Evolutionary conservation across 2,888 invertebrate genomes (phyloP).

Genomic region (Opisthograptis luteolata): DNA sequence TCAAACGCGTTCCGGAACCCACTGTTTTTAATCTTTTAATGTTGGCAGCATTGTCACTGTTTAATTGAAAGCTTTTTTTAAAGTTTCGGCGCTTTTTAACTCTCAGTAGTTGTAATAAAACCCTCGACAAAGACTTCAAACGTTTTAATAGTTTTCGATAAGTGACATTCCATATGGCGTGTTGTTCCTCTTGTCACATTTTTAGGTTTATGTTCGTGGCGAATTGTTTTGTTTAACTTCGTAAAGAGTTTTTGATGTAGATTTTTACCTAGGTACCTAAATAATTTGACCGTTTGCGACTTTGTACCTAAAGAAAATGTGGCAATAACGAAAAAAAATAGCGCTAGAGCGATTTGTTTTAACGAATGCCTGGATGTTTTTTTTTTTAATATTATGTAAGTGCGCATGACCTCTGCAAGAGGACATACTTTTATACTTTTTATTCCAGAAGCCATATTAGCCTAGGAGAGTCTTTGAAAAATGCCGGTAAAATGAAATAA

Average conservation of each 20-base stretch:
- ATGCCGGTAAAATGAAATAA: not conserved
- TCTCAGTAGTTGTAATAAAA: conserved; percentile 76
- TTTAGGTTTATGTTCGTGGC: conserved; percentile 68
- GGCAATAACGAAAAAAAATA: too few relatives aligned
- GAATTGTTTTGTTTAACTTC: conserved; percentile 46
- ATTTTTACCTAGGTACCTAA: too few relatives aligned
- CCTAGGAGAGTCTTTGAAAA: too few relatives aligned
- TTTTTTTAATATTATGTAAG: too few relatives aligned
- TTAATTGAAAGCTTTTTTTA: conserved; percentile 75
- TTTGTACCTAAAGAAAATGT: too few relatives aligned
- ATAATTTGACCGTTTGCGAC: too few relatives aligned
- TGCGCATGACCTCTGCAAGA: too few relatives aligned
- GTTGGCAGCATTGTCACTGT: conserved; percentile 78
- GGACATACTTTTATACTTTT: too few relatives aligned
- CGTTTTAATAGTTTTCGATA: conserved; percentile 60
- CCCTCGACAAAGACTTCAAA: conserved; percentile 77
- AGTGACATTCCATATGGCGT: conserved; percentile 73
- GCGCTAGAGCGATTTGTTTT: too few relatives aligned
- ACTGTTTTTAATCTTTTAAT: conserved; percentile 56
- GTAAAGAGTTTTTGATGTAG: not conserved
- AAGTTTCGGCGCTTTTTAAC: conserved; percentile 66
- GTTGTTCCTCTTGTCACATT: conserved; percentile 63
- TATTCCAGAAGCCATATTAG: too few relatives aligned
- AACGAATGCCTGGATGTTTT: too few relatives aligned
- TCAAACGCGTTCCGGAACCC: conserved; percentile 73